Conservation (phyloP, 1,140 invertebrate genomes). For the Lepidurus arcticus region DNA sequence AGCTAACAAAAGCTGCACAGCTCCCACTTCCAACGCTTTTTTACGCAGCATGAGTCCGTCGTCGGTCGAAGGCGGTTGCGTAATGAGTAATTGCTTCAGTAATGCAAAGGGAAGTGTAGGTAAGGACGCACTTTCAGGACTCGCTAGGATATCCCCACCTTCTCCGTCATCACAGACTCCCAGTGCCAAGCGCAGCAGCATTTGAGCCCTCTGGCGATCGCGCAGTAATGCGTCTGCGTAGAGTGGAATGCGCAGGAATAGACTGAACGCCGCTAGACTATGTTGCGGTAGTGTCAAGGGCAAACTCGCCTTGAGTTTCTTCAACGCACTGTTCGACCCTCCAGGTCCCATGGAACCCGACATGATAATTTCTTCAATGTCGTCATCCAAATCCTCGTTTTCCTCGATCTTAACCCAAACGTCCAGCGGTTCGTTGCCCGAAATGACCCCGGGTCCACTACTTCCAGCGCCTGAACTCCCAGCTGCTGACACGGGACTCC, state of each 20-base stretch:
- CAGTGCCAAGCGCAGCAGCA: conserved; percentile 72
- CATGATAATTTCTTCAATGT: conserved; percentile 32
- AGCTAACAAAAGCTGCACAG: conserved; percentile 72
- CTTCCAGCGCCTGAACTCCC: neutral
- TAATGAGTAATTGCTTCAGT: conserved; percentile 69
- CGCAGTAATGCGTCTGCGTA: conserved; percentile 81
- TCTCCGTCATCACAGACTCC: conserved; percentile 87
- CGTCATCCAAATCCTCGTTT: conserved; percentile 34
- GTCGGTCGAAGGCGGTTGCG: conserved; percentile 69
- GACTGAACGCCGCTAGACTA: conserved; percentile 79
- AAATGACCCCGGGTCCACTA: conserved; percentile 26
- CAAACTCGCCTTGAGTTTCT: conserved; percentile 31
- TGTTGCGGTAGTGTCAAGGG: conserved; percentile 70
- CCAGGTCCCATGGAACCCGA: conserved; percentile 30
- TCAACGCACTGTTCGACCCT: conserved; percentile 37
- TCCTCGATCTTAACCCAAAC: conserved; percentile 34
- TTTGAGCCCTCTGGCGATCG: conserved; percentile 75
- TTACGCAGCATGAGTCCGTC: conserved; percentile 70
- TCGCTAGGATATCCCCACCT: conserved; percentile 71
- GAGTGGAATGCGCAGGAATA: conserved; percentile 77
- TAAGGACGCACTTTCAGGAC: conserved; percentile 64
- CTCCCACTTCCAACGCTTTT: conserved; percentile 74
- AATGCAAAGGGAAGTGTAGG: conserved; percentile 86
- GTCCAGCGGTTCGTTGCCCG: conserved; percentile 35
- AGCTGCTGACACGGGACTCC: neutral